Evolutionary conservation across 64 coral and sea anemone species (phyloP).

Genomic region (Porites australiensis): DNA sequence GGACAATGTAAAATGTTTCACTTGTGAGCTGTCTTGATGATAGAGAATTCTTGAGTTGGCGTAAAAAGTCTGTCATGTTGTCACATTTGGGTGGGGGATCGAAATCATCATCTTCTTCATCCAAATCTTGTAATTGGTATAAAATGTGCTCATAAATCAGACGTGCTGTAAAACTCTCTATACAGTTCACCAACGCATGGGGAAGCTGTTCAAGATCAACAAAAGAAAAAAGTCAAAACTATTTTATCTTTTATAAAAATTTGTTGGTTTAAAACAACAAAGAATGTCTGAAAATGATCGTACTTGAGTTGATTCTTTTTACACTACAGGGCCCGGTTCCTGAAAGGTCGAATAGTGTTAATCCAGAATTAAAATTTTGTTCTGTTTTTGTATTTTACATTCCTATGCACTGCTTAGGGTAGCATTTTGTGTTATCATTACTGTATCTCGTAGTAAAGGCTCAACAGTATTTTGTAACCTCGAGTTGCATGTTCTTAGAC

Average conservation of each 20-base stretch:
- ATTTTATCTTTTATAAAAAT: background rate
- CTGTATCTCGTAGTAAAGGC: too few species aligned
- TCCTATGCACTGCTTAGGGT: too few species aligned
- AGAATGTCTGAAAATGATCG: background rate
- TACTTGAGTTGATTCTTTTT: background rate
- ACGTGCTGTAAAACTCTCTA: slow-evolving; percentile 93
- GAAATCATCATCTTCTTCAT: slow-evolving; percentile 16
- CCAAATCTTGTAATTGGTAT: slow-evolving; percentile 57
- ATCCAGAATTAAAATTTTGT: too few species aligned
- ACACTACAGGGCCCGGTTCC: too few species aligned
- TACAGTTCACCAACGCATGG: slow-evolving; percentile 84
- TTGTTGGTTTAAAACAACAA: background rate
- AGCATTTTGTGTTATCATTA: too few species aligned
- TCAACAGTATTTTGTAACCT: too few species aligned
- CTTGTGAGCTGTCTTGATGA: slow-evolving; percentile 41
- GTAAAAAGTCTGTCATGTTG: slow-evolving; percentile 91
- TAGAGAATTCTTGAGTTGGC: slow-evolving; percentile 59
- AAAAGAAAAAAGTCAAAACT: background rate
- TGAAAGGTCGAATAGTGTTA: too few species aligned
- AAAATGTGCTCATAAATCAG: slow-evolving; percentile 88
- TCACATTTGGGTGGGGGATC: slow-evolving; percentile 80
- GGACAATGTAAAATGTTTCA: slow-evolving; percentile 90
- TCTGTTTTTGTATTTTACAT: too few species aligned
- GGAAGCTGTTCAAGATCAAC: slow-evolving; percentile 69
- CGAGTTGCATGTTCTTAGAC: too few species aligned